phyloP scores from a whole-genome alignment of 2,113 vertebrate genomes.

The Boulengeromyrus knoepffleri region DNA sequence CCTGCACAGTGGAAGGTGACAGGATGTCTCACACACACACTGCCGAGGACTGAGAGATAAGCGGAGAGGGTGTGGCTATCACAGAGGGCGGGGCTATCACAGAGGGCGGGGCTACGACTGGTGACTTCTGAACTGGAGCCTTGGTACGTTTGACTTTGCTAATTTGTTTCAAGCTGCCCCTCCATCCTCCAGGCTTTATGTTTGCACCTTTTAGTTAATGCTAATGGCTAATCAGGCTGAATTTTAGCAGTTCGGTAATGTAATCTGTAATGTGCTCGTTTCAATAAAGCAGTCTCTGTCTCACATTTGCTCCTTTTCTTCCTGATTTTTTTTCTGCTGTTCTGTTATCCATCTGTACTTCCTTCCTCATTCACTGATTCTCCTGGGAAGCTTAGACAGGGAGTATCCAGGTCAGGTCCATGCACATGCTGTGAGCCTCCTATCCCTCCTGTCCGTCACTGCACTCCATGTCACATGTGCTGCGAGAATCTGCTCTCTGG shows the following conservation, averaged over 20 bases:
- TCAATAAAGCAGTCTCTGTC: conserved; percentile 27
- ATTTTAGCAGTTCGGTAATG: neutral
- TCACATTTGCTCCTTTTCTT: conserved; percentile 16
- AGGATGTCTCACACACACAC: neutral
- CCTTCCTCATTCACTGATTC: conserved; percentile 34
- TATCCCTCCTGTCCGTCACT: neutral
- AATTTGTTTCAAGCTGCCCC: neutral
- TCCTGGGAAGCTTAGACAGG: conserved; percentile 39
- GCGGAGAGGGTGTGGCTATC: neutral
- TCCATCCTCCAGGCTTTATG: neutral
- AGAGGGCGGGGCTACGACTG: neutral
- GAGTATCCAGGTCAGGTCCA: conserved; percentile 48
- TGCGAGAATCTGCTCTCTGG: neutral
- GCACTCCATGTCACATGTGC: neutral
- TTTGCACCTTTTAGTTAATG: neutral
- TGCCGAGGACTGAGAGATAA: neutral
- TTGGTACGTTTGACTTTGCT: neutral
- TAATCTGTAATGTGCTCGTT: neutral
- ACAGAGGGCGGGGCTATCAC: neutral
- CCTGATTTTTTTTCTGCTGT: neutral
- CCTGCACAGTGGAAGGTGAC: neutral
- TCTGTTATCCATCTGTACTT: conserved; percentile 6
- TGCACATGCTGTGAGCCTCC: neutral
- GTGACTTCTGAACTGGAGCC: neutral
- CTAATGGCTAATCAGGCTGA: neutral